These are phyloP conservation scores for Ochropleura leucogaster DNA, from an alignment of 2,888 invertebrate species.

Conservation along the genomic window DNA sequence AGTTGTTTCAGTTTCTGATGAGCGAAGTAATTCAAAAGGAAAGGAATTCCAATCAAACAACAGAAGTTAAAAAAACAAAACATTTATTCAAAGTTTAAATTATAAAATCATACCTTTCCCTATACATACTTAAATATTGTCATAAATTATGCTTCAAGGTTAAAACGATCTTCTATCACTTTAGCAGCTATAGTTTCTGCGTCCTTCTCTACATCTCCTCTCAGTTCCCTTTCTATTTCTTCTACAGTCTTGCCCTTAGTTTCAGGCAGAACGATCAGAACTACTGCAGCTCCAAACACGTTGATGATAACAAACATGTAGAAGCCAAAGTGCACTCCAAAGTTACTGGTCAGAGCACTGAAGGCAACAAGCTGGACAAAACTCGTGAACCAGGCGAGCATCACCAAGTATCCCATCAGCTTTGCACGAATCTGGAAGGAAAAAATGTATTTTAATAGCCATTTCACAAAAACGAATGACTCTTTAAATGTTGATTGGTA, in stretches of 20 bases:
- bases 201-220: constrained; percentile 22
- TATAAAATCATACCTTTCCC: background rate
- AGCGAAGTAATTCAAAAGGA: background rate
- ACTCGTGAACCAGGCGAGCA: constrained; percentile 70
- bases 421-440: constrained; percentile 77
- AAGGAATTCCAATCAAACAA: constrained; percentile 2
- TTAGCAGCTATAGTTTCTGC: background rate
- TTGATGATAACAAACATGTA: constrained; percentile 78
- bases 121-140: constrained; percentile 27
- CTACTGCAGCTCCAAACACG: constrained; percentile 72
- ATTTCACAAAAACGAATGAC: background rate
- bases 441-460: background rate
- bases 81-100: background rate
- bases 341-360: constrained; percentile 62
- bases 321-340: constrained; percentile 79
- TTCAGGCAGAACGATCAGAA: constrained; percentile 79
- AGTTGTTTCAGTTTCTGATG: background rate
- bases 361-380: constrained; percentile 71
- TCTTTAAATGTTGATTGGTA: too few species aligned
- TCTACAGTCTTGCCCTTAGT: constrained; percentile 82
- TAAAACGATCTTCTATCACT: background rate
- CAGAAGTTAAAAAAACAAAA: background rate
- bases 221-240: constrained; percentile 72
- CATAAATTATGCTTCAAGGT: constrained; percentile 12
- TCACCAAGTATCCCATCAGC: constrained; percentile 72